Conservation (phyloP, 2,888 invertebrate species). For the Amphiduros pacificus region DNA sequence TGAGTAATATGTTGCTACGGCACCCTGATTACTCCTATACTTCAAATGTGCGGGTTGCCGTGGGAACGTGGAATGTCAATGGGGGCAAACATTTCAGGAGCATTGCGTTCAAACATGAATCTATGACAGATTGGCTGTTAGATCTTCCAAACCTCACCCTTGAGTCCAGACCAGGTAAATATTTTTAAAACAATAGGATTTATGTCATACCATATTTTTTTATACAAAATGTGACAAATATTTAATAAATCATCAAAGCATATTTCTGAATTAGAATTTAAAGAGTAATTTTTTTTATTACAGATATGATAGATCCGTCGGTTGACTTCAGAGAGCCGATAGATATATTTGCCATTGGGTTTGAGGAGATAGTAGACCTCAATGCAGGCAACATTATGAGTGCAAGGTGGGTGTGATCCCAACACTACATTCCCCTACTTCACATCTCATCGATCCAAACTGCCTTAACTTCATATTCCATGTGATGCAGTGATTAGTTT, state of each 20-base stretch:
- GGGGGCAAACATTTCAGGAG: conserved; percentile 98
- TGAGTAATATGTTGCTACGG: conserved; percentile 35
- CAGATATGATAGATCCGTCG: conserved; percentile 6
- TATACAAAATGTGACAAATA: background rate
- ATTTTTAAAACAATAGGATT: background rate
- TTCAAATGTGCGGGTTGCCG: conserved; percentile 71
- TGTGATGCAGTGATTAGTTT: background rate
- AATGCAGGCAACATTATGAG: conserved; percentile 98
- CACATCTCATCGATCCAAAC: no score
- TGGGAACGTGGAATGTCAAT: conserved; percentile 99
- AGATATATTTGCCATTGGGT: conserved; percentile 96
- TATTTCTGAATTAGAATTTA: no score
- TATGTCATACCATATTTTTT: background rate
- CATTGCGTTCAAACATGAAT: conserved; percentile 79
- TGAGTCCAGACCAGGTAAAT: conserved; percentile 36
- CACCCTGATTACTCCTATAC: conserved; percentile 48
- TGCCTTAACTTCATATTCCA: background rate
- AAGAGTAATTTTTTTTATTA: background rate
- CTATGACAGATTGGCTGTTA: conserved; percentile 67
- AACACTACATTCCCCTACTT: no score
- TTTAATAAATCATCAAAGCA: no score
- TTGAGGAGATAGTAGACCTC: conserved; percentile 98
- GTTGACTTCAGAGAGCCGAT: conserved; percentile 64
- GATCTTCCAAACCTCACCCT: conserved; percentile 72
- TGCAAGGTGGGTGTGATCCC: conserved; percentile 71